Evolutionary conservation across 2,888 invertebrate species (phyloP), one percentile per base, ranked within the genome.

Genomic region (Drosophila algonquin): DNA sequence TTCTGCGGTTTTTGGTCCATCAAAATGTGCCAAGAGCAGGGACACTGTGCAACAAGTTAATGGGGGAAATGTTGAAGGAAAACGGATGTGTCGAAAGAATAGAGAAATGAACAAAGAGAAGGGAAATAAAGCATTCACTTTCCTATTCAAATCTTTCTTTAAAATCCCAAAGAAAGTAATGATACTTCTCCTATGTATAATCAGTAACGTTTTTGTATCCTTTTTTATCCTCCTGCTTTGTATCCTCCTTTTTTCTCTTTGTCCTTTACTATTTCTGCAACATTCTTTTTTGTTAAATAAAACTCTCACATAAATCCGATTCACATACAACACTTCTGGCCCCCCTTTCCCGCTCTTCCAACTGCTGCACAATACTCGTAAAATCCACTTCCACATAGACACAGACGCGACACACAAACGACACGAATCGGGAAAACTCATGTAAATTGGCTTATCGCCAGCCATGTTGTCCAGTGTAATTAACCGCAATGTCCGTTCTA

Each of bases 381-480:
- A 32, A 16, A 46, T n/a, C 40, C 14, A 5, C 16, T 9, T n/a
- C 3, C 6, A 9, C 40, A n/a, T 12, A 8, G 6, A 47, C 57
- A 14, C 21, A 21, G 3, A 21, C 21, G 21, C n/a, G 1, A 35
- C 35, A 47, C 18, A 47, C 12, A 40, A 40, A 40, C 40, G 40
- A 40, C 14, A 40, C 40, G 40, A 40, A 40, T 40, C 40, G 14
- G 40, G 5, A 51, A 35, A 67, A 30, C 35, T 56, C 40, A 5
- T 16, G 30, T 45, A 57, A 71, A 71, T 71, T 62, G 71, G 51
- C 69, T 50, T 69, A 70, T 69, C 58, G 54, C 58, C 54, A 21
- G 27, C 69, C 69, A 60, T 63, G 72, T 73, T 73, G 73, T 46
- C 18, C 51, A 63, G 72, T 72, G 72, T 73, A 72, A 73, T 72